Conservation (phyloP, 2,113 vertebrate genomes). For the Chloropsis cyanopogon region DNA sequence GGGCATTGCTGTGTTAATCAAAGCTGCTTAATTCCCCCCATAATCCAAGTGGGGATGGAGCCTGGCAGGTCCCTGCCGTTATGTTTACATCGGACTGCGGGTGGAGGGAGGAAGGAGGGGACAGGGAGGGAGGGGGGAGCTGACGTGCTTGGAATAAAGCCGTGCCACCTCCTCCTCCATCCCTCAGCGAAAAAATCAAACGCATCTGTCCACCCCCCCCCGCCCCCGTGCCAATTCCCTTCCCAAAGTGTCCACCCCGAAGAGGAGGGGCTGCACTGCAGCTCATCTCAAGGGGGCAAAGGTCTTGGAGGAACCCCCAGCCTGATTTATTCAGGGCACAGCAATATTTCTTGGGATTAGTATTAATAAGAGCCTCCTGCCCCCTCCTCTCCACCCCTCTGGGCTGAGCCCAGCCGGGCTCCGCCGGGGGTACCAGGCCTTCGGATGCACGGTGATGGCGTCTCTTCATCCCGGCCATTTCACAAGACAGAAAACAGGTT, state of each 20-base stretch:
- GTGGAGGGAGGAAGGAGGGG: constrained; percentile 45
- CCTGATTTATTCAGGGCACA: constrained; percentile 23
- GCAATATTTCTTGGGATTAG: constrained; percentile 40
- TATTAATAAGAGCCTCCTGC: constrained; percentile 1
- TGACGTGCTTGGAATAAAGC: constrained; percentile 51
- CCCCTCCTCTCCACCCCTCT: neutral
- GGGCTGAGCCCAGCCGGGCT: neutral
- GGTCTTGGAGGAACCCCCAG: constrained; percentile 5
- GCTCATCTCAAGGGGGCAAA: constrained; percentile 45
- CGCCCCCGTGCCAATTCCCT: neutral
- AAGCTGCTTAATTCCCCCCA: neutral
- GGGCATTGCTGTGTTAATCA: constrained; percentile 22
- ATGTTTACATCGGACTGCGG: constrained; percentile 52
- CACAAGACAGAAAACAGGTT: neutral
- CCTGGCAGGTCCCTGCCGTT: constrained; percentile 10
- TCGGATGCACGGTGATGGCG: rapidly evolving
- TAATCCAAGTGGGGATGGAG: neutral
- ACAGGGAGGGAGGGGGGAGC: neutral
- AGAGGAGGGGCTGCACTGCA: neutral
- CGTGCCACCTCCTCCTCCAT: neutral
- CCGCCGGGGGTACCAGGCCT: neutral
- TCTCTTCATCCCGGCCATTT: neutral
- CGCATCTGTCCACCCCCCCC: neutral
- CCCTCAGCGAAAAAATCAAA: constrained; percentile 5
- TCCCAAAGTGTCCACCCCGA: constrained; percentile 4